Evolutionary conservation across 2,797 vertebrate genomes (phyloP), one percentile per base, ranked within the genome.

Genomic region (Cossypha heuglini): DNA sequence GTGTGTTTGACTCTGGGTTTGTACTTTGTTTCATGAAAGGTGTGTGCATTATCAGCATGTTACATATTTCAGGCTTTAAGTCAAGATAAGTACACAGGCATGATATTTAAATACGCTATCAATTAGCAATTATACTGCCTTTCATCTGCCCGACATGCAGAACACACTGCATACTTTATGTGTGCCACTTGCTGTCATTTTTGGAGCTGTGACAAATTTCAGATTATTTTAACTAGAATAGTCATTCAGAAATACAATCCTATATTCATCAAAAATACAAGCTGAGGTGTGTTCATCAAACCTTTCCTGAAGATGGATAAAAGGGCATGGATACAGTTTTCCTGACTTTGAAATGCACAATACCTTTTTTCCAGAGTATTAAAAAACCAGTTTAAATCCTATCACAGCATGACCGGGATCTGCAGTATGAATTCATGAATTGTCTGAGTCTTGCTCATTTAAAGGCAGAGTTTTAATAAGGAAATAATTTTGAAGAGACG

Each of bases 391-490:
- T 59, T 90, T 69, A 55, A 83, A 73, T 51, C 52, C 21, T 59
- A 2, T n/a, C 48, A 43, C 0, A 0, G 64, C 33, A 25, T 24
- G 26, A 62, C n/a, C 55, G 38, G 35, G 75, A 59, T 54, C 64
- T 51, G 14, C 16, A 4, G 4, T 21, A 18, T 51, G 29, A 86
- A 57, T 63, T 81, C 29, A 6, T 45, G 25, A 1, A 2, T 52
- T 13, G 6, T 38, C 46, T 54, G 64, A 6, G 31, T 71, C 45
- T 90, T 48, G 8, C 20, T 86, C 13, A 5, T 78, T 74, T 45
- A 37, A 75, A 71, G 26, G 38, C 49, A 61, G 19, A 69, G 45
- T 7, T 66, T 48, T 76, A 52, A 64, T 31, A 79, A 16, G 16
- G 33, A 52, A 90, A 61, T 25, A 10, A 61, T 49, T 71, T 49